Conservation (phyloP, 2,797 vertebrate genomes). For the Parauchenoglanis punctatus region DNA sequence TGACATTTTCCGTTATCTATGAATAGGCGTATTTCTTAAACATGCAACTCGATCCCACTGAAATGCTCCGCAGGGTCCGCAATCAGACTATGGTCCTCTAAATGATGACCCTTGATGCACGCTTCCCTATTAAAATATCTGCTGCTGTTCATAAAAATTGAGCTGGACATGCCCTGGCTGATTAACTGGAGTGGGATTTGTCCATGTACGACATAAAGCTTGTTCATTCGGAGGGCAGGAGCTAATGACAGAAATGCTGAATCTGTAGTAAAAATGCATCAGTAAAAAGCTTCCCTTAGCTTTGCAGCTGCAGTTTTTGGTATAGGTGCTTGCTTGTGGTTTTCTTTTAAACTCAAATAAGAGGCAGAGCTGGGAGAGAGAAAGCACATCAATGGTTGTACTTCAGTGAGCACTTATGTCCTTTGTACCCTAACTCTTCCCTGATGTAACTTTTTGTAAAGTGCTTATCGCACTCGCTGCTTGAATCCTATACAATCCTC, state of each 20-base stretch:
- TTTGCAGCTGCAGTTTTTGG: not conserved
- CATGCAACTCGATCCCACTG: not conserved
- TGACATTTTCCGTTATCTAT: not conserved
- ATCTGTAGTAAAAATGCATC: not conserved
- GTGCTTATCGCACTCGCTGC: not conserved
- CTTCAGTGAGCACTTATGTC: not conserved
- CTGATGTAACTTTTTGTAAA: slow-evolving; percentile 11
- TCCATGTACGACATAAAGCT: not conserved
- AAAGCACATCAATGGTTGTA: slow-evolving; percentile 10
- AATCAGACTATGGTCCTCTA: not conserved
- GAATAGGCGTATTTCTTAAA: not conserved
- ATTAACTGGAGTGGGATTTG: not conserved
- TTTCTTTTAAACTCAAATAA: slow-evolving; percentile 25
- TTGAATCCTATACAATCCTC: not conserved
- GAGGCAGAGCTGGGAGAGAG: not conserved
- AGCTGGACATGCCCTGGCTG: not conserved
- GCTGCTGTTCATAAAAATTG: not conserved
- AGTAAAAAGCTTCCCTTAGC: not conserved
- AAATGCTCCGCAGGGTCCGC: not conserved
- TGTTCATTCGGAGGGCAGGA: not conserved
- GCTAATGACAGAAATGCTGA: not conserved
- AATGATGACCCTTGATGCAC: not conserved
- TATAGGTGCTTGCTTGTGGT: not conserved
- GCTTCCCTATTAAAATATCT: not conserved
- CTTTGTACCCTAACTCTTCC: slow-evolving; percentile 25